Conservation (phyloP, 2,888 invertebrate species). For the Sympetrum striolatum region DNA sequence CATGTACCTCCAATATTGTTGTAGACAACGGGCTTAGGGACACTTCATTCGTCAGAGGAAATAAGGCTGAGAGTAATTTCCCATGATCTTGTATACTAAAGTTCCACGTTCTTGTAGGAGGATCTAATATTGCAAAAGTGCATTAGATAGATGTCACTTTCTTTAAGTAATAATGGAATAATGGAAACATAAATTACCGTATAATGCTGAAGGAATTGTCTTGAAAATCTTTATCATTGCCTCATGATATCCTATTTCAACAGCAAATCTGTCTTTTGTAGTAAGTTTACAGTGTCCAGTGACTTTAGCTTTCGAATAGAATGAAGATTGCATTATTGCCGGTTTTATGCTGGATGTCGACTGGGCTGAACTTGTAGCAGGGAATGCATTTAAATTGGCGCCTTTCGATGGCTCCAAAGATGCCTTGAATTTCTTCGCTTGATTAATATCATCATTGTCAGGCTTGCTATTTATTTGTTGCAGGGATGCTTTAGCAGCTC, state of each 20-base stretch:
- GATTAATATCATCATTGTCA: constrained; percentile 29
- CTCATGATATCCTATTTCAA: constrained; percentile 72
- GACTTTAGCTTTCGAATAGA: constrained; percentile 51
- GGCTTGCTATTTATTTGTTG: not conserved
- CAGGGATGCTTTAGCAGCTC: constrained; percentile 49
- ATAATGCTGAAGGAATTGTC: constrained; percentile 72
- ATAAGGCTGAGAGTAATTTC: constrained; percentile 50
- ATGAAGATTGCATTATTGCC: not conserved
- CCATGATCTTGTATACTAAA: constrained; percentile 40
- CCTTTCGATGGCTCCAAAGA: not conserved
- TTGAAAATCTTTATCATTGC: constrained; percentile 78
- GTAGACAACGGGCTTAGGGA: constrained; percentile 13
- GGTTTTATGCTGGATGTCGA: not conserved
- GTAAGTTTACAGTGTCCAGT: constrained; percentile 69
- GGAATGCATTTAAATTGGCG: not conserved
- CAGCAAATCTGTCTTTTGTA: constrained; percentile 72
- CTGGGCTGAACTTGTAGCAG: not conserved
- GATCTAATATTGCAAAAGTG: not conserved
- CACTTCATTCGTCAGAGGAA: constrained; percentile 23
- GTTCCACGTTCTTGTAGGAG: not conserved
- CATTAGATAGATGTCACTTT: not conserved
- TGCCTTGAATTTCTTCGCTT: not conserved
- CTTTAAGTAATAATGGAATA: not conserved
- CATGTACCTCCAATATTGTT: constrained; percentile 32
- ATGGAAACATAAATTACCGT: constrained; percentile 64